Base-by-base conservation (phyloP, 2,113 vertebrate genomes). In the Urocitellus parryii region DNA sequence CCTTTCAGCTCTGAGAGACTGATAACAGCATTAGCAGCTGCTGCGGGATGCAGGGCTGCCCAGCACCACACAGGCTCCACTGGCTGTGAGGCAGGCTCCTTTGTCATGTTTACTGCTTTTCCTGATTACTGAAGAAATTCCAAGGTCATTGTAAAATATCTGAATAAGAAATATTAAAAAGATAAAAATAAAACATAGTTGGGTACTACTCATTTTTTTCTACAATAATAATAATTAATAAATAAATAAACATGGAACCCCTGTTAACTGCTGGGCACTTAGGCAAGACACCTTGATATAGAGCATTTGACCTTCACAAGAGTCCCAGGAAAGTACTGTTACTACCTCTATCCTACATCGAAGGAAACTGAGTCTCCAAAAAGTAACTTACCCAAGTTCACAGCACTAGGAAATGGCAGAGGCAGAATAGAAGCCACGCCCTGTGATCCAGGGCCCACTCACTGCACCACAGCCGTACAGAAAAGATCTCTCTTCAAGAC, bases 71-170 rank as follows among this genome's bases (percentile, higher is more conserved):
- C 56, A 82, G 58, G 72, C 14, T 73, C 45, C 0, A 0, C 22
- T 68, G 22, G 2, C 37, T 48, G 67, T 90, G 73, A 94, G 72
- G 94, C 77, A 96, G 45, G n/a, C 37, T 25, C 78, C 45, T 25
- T 80, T 91, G 56, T 93, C 63, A 56, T 79, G 53, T 90, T 81
- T 53, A 90, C 53, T 79, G 14, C 45, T 92, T 88, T 87, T 95
- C 29, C 88, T 96, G 90, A 81, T 95, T 79, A 77, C 53, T 56
- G 82, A 86, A 86, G 56, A 86, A 95, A 97, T 89, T 72, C 92
- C 22, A 17, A 5, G 32, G 42, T 63, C 81, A 92, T 51, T 88
- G 68, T 68, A 92, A 96, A 96, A 81, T 88, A 73, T 8, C 3
- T 34, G 91, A 88, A 90, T 76, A 90, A 48, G 68, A 78, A 70